Base-by-base conservation (phyloP, 2,113 vertebrate species). In the Myotis lucifugus region DNA sequence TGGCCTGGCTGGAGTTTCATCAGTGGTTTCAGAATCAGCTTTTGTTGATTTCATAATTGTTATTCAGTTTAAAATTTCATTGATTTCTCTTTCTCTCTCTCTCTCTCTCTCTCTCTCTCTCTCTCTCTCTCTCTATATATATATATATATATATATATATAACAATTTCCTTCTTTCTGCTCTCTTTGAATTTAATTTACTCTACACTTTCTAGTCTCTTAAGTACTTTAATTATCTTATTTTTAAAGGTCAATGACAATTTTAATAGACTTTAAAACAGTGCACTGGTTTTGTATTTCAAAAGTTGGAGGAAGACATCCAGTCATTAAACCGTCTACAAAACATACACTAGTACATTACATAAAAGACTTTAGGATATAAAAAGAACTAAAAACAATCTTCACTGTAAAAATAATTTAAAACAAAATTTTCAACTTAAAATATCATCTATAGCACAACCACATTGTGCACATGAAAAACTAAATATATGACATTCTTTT, bases 391-490 rank as follows among this genome's bases (percentile, higher is more conserved):
- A 98, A 98, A 98, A 98, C 98, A 98, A 98, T 98, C 98, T 98
- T 98, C 97, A 98, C 98, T 98, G 98, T 98, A 99, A 98, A 98
- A 99, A 98, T 98, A 99, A 98, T 98, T 99, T 99, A 98, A 98
- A 98, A 98, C 96, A 98, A 98, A 97, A 98, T 97, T 98, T 98
- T 98, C 95, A 97, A 98, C 98, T 98, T 98, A 98, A 98, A 98
- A 98, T 98, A 98, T 98, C 88, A 98, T 98, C 98, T 98, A 98
- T 98, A 98, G 97, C 98, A 98, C 98, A 98, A 98, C 98, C 98
- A 98, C 97, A 97, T 98, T 98, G 98, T 99, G 98, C 98, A 98
- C 98, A 98, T 98, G 97, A 88, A 96, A 98, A 98, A 98, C 97
- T 98, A 98, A 98, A 98, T 97, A 97, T 96, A 98, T 91, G 98